phyloP scores from a whole-genome alignment of 2,888 invertebrate genomes.

The Eucera pruinosa region DNA sequence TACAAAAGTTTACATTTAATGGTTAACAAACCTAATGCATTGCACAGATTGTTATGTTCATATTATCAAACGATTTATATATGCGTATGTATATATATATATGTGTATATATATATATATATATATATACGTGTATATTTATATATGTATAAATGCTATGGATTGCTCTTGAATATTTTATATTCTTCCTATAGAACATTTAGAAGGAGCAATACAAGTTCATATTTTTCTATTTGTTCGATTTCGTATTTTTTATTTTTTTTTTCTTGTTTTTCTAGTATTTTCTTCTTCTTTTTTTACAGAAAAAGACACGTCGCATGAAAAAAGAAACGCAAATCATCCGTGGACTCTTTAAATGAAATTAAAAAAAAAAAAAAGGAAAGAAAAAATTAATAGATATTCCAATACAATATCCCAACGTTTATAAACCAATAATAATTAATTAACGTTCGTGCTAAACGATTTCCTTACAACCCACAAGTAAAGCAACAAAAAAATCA shows the following conservation, averaged over 20 bases:
- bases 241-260: constrained; percentile 6
- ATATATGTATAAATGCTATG: constrained; percentile 57
- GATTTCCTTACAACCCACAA: constrained; percentile 39
- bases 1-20: constrained; percentile 62
- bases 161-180: constrained; percentile 51
- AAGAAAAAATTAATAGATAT: constrained; percentile 24
- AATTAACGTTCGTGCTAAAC: constrained; percentile 16
- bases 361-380: too few relatives aligned
- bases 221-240: not conserved
- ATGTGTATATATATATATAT: too few relatives aligned
- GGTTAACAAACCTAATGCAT: constrained; percentile 48
- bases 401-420: constrained; percentile 21
- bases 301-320: constrained; percentile 18
- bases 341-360: too few relatives aligned
- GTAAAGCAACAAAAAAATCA: constrained; percentile 16
- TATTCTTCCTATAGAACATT: constrained; percentile 46
- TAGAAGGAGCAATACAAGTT: constrained; percentile 39
- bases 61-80: constrained; percentile 54
- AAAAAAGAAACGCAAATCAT: too few relatives aligned
- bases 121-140: constrained; percentile 25
- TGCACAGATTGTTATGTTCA: constrained; percentile 38
- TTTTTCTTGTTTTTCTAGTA: too few relatives aligned
- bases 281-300: too few relatives aligned
- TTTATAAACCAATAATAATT: constrained; percentile 46
- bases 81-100: constrained; percentile 24